Evolutionary conservation across 1,140 invertebrate genomes (phyloP).

Genomic region (Microplitis demolitor): DNA sequence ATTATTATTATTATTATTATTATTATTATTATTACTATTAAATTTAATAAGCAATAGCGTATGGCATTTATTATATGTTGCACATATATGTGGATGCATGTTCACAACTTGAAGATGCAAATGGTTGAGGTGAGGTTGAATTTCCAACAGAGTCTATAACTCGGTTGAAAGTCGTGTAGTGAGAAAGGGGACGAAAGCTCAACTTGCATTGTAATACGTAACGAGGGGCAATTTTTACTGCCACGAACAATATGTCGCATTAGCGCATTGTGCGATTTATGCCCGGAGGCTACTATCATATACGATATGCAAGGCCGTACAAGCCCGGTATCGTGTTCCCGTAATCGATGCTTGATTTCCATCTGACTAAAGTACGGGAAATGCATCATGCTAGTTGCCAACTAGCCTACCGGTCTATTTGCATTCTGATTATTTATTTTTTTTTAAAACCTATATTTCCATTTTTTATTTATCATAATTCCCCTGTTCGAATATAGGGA

Average conservation of each 20-base stretch:
- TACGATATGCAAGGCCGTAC: constrained; percentile 12
- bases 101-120: background rate
- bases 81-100: no score
- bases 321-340: constrained; percentile 17
- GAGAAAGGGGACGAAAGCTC: constrained; percentile 31
- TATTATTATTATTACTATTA: no score
- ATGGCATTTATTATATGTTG: no score
- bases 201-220: constrained; percentile 50
- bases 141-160: background rate
- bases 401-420: background rate
- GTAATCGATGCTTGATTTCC: constrained; percentile 43
- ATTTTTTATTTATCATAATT: constrained; percentile 5
- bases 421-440: constrained; percentile 5
- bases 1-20: background rate
- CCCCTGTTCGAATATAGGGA: no score
- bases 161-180: background rate
- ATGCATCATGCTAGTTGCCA: constrained; percentile 13
- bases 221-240: constrained; percentile 59
- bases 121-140: background rate
- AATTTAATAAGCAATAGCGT: no score
- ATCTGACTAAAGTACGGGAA: constrained; percentile 33
- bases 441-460: background rate
- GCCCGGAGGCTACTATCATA: constrained; percentile 34
- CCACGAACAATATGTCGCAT: constrained; percentile 59
- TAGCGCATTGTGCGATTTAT: constrained; percentile 52